These are phyloP conservation scores for Limnodromus scolopaceus DNA, from an alignment of 2,797 vertebrate genomes.

Conservation along the genomic window DNA sequence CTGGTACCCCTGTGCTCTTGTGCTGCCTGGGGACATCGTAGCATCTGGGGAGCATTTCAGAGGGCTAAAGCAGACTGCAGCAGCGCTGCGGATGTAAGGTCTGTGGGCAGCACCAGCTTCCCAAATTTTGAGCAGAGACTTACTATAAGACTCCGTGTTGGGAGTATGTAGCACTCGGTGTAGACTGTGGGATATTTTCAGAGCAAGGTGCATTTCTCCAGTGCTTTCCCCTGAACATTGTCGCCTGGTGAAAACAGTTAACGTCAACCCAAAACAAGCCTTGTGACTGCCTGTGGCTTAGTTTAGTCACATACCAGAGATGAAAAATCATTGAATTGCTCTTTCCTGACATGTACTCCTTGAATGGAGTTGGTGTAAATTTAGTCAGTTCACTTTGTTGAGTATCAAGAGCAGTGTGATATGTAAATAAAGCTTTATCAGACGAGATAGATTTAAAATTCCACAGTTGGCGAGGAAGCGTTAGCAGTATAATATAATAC, in stretches of 20 bases:
- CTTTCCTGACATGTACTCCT: slow-evolving; percentile 32
- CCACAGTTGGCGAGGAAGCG: slow-evolving; percentile 54
- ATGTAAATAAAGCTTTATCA: slow-evolving; percentile 73
- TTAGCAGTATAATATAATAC: slow-evolving; percentile 66
- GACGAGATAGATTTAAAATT: slow-evolving; percentile 65
- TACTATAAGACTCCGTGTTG: background rate
- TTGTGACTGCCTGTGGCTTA: background rate
- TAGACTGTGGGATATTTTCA: background rate
- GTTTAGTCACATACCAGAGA: slow-evolving; percentile 22
- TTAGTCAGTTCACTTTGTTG: slow-evolving; percentile 62
- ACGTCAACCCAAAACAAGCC: background rate
- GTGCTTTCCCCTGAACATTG: background rate
- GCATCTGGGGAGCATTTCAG: rapidly evolving
- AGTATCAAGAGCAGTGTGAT: slow-evolving; percentile 62
- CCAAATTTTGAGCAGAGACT: background rate
- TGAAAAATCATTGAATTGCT: background rate
- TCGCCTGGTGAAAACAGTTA: background rate
- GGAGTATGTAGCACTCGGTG: rapidly evolving
- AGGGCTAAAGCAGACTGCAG: background rate
- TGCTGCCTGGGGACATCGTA: rapidly evolving
- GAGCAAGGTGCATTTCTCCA: background rate
- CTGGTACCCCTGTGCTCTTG: background rate
- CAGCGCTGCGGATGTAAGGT: background rate
- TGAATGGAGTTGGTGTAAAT: slow-evolving; percentile 60
- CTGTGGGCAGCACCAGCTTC: background rate